These are phyloP conservation scores for Amiota communis DNA, from an alignment of 2,888 invertebrate genomes.

Conservation along the genomic window DNA sequence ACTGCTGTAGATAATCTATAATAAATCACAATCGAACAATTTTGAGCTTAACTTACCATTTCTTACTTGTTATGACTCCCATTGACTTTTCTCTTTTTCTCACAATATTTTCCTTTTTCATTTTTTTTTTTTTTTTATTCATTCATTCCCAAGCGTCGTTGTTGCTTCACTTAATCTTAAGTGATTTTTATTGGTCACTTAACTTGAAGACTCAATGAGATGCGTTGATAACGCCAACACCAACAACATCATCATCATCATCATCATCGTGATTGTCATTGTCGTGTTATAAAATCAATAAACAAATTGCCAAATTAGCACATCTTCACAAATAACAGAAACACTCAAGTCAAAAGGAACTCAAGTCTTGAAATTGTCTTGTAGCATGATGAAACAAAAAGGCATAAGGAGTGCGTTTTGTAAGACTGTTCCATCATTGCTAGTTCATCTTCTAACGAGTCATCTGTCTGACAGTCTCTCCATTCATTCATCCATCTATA, in stretches of 20 bases:
- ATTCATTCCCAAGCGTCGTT: conserved; percentile 44
- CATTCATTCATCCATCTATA: not conserved
- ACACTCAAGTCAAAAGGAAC: not conserved
- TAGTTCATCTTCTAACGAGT: no score
- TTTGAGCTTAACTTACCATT: conserved; percentile 7
- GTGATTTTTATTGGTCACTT: conserved; percentile 69
- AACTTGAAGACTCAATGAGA: conserved; percentile 38
- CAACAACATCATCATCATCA: conserved; percentile 33
- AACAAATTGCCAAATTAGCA: conserved; percentile 68
- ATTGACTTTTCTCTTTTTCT: conserved; percentile 9
- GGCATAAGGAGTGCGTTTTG: not conserved
- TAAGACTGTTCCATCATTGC: not conserved
- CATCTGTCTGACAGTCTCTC: not conserved
- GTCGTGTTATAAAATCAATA: conserved; percentile 56
- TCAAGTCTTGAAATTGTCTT: not conserved
- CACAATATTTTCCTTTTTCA: not conserved
- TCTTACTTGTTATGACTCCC: not conserved
- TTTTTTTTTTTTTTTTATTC: not conserved
- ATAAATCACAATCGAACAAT: conserved; percentile 27
- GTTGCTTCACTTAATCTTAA: conserved; percentile 59
- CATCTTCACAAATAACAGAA: conserved; percentile 41
- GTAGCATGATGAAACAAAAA: not conserved
- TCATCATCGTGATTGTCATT: conserved; percentile 14
- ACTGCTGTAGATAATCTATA: conserved; percentile 28
- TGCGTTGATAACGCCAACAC: no score